phyloP scores from a whole-genome alignment of 2,113 vertebrate genomes.

The Chlorocebus sabaeus region DNA sequence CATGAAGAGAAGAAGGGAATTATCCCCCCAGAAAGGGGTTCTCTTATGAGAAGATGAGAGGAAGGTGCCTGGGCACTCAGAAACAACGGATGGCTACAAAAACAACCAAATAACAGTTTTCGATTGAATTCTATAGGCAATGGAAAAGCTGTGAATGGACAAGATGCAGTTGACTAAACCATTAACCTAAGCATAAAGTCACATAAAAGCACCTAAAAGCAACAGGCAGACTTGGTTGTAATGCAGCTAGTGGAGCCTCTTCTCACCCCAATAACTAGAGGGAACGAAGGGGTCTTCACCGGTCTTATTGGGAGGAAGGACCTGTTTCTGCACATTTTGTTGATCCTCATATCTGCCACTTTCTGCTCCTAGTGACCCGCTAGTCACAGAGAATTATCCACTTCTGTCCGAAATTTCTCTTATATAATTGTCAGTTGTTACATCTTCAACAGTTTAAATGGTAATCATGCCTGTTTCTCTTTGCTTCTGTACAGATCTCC shows the following conservation, averaged over 20 bases:
- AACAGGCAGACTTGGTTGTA: accelerated
- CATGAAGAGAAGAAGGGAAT: too few species aligned
- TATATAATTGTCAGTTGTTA: too few species aligned
- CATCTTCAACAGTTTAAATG: background rate
- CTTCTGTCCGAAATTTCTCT: background rate
- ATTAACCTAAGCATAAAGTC: background rate
- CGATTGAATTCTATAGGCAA: background rate
- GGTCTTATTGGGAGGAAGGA: accelerated
- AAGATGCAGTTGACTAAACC: background rate
- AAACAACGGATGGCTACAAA: background rate
- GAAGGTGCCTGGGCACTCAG: background rate
- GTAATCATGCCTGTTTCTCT: background rate
- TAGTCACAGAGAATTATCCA: background rate
- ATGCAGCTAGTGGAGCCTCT: accelerated
- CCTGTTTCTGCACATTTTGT: too few species aligned
- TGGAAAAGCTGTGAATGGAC: too few species aligned
- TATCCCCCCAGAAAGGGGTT: background rate
- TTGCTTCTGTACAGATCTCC: background rate
- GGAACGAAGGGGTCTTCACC: accelerated
- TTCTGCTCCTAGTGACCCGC: background rate
- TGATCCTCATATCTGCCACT: accelerated
- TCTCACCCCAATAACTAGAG: accelerated
- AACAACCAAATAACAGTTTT: too few species aligned
- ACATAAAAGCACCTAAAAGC: too few species aligned
- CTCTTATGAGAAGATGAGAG: background rate